These are phyloP conservation scores for Epizoanthus stellaris DNA, from an alignment of 92 coral and sea anemone genomes.

Conservation along the genomic window DNA sequence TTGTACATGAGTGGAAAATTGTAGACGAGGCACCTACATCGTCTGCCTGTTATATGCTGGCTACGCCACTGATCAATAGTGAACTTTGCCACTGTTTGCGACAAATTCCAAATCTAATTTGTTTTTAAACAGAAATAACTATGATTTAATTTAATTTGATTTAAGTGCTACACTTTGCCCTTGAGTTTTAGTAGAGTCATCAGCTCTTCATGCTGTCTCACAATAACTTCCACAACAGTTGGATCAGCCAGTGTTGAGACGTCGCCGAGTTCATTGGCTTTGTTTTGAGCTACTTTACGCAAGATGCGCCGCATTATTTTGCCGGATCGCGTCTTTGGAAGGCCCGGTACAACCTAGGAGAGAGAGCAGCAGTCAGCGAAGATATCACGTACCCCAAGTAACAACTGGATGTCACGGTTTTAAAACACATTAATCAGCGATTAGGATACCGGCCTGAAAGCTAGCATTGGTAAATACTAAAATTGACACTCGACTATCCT, in stretches of 20 bases:
- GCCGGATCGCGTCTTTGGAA: conserved; percentile 98
- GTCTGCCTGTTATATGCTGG: no score
- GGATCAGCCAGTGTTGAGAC: conserved; percentile 97
- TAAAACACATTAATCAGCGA: not conserved
- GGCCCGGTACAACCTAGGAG: conserved; percentile 92
- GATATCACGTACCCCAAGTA: not conserved
- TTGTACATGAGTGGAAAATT: no score
- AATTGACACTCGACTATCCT: no score
- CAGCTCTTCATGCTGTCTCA: conserved; percentile 76
- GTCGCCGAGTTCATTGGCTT: conserved; percentile 93
- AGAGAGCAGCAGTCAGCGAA: not conserved
- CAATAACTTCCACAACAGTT: conserved; percentile 90
- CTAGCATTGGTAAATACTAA: no score
- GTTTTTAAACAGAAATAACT: not conserved
- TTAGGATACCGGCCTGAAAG: no score
- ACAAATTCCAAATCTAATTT: not conserved
- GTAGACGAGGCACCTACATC: no score
- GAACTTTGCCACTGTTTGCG: not conserved
- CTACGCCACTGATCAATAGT: not conserved
- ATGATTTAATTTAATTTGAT: not conserved
- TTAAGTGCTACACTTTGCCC: conserved; percentile 20
- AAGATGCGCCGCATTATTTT: conserved; percentile 98
- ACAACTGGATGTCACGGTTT: not conserved
- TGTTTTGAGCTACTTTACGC: conserved; percentile 94
- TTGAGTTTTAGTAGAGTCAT: conserved; percentile 64